A percentile compares a stretch with the other conserved stretches of the same genome.
Evolutionary conservation across 2,888 invertebrate species (phyloP).

Genomic region (Anagyrus pseudococci): DNA sequence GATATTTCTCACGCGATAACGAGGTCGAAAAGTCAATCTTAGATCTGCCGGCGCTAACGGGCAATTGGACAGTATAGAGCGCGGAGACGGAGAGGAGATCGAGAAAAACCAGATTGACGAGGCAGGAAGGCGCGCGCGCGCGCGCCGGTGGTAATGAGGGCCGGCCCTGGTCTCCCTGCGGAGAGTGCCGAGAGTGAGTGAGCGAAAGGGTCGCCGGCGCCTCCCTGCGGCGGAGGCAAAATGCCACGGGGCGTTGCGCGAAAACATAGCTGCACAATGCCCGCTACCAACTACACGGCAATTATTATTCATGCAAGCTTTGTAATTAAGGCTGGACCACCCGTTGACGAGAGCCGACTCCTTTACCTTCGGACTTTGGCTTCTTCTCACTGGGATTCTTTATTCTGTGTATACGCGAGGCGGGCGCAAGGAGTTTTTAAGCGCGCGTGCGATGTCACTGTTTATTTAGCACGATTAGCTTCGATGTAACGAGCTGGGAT

Average conservation of each 20-base stretch:
- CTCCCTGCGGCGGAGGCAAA: constrained; percentile 40
- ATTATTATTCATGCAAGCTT: constrained; percentile 61
- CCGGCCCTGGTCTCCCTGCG: no score
- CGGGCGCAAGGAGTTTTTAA: no score
- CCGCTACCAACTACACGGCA: constrained; percentile 61
- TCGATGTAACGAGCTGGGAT: no score
- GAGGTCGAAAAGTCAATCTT: constrained; percentile 10
- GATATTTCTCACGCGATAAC: constrained; percentile 36
- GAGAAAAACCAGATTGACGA: neutral
- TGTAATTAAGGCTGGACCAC: no score
- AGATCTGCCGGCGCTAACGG: neutral
- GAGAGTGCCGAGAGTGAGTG: neutral
- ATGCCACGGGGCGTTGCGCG: constrained; percentile 57
- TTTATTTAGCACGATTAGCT: no score
- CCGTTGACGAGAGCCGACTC: no score
- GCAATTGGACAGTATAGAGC: constrained; percentile 6
- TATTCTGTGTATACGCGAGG: no score
- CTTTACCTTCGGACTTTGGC: no score
- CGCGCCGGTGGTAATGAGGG: no score
- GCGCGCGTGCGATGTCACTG: no score
- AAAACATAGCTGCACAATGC: constrained; percentile 61
- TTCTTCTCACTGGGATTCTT: no score
- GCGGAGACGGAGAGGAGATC: neutral
- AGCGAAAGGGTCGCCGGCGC: neutral
- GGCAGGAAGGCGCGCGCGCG: no score